phyloP scores from a whole-genome alignment of 1,140 invertebrate genomes.

The Neodiprion fabricii region DNA sequence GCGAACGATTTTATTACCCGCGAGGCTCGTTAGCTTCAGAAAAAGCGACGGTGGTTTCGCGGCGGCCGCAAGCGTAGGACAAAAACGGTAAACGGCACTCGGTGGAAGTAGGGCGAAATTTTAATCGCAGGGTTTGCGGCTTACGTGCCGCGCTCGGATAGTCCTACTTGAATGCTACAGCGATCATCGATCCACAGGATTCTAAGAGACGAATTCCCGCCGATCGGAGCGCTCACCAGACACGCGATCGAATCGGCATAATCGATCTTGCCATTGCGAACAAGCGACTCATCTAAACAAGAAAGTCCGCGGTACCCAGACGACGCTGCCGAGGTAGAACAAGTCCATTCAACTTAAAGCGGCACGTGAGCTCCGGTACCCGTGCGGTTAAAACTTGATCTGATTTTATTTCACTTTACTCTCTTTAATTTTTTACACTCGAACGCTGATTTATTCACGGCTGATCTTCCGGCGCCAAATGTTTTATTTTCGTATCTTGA shows the following conservation, averaged over 20 bases:
- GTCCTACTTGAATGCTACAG: not conserved
- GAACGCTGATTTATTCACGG: constrained; percentile 2
- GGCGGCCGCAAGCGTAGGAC: not conserved
- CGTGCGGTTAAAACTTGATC: not conserved
- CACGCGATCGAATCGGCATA: too few relatives aligned
- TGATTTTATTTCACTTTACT: not conserved
- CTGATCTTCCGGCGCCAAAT: not conserved
- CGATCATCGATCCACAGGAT: not conserved
- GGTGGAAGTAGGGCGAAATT: not conserved
- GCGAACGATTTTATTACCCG: constrained; percentile 4
- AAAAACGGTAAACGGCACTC: constrained; percentile 1
- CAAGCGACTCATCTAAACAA: not conserved
- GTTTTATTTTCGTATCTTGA: not conserved
- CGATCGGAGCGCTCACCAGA: too few relatives aligned
- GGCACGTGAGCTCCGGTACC: not conserved
- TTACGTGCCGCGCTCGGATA: not conserved
- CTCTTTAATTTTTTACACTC: not conserved
- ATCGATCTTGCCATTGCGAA: too few relatives aligned
- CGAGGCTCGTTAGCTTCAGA: not conserved
- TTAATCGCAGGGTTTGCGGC: not conserved
- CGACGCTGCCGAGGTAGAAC: too few relatives aligned
- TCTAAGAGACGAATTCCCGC: too few relatives aligned
- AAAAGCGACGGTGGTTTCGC: not conserved
- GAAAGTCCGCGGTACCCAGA: not conserved
- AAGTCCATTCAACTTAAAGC: too few relatives aligned